Base-by-base conservation (phyloP, 2,113 vertebrate genomes). In the Coturnix japonica region DNA sequence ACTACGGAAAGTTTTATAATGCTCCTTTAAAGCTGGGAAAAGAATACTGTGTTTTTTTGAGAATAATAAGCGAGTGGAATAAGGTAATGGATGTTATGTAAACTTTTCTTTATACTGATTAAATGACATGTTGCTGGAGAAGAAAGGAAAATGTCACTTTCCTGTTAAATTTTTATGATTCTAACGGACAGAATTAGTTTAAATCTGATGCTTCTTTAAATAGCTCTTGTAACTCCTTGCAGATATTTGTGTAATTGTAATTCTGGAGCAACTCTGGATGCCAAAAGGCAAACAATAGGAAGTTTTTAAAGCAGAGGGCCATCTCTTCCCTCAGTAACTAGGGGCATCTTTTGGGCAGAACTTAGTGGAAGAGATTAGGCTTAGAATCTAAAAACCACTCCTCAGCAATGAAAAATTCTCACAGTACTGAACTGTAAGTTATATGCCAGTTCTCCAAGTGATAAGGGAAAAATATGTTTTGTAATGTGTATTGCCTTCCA, bases 21-120 rank as follows among this genome's bases (percentile, higher is more conserved):
- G 97, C 98, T n/a, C 99, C 98, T 59, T 97, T 99, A 96, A 97
- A 98, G 94, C 95, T 73, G 33, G 98, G 98, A 86, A 98, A 88
- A 46, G 98, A 98, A 61, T 99, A 99, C 74, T 99, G 97, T 75
- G 96, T 99, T 74, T 95, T 99, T 89, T 84, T 99, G 91, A 98
- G 98, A 94, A 97, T 98, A 91, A 96, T 98, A 95, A 99, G 98
- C 93, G 98, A 98, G 79, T 99, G 98, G 99, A 98, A 98, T 94
- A 95, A 91, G 98, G 99, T 99, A 97, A 95, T 69, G 74, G 94
- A 78, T 37, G 37, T 71, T 85, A 78, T 76, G 28, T 80, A 78
- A 75, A 6, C 44, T 90, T 69, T 60, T 73, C 26, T 75, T 79
- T 61, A 39, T 7, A 30, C 3, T 4, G 44, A 30, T 73, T 89